phyloP scores from a whole-genome alignment of 2,797 vertebrate genomes.

The Labroides dimidiatus region DNA sequence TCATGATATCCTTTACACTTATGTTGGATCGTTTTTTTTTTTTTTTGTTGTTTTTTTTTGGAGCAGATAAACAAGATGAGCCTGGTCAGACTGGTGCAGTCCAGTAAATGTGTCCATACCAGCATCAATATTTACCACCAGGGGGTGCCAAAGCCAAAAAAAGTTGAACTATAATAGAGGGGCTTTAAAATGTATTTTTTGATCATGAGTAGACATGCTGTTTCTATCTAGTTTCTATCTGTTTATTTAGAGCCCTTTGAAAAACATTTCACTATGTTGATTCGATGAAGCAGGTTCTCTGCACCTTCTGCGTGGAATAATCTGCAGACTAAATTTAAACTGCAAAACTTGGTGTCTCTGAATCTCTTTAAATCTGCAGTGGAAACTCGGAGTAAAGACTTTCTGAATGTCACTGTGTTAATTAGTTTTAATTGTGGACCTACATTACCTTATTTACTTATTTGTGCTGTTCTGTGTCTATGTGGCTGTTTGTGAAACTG shows the following conservation, averaged over 20 bases:
- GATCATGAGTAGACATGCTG: background rate
- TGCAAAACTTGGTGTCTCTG: too few species aligned
- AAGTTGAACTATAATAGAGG: background rate
- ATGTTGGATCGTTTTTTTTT: too few species aligned
- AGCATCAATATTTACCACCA: background rate
- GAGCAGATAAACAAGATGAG: background rate
- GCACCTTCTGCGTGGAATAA: too few species aligned
- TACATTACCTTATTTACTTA: too few species aligned
- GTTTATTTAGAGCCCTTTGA: background rate
- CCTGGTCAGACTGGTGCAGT: background rate
- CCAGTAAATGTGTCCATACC: background rate
- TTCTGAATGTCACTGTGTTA: too few species aligned
- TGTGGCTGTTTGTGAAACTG: too few species aligned
- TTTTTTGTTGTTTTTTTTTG: too few species aligned
- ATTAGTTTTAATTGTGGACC: too few species aligned
- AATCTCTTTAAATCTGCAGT: too few species aligned
- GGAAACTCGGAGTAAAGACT: too few species aligned
- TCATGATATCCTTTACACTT: background rate
- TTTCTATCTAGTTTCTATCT: background rate
- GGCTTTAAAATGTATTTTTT: constrained; percentile 2
- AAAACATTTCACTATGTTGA: background rate
- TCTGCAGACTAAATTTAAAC: too few species aligned
- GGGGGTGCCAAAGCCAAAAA: constrained; percentile 1
- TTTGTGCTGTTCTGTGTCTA: too few species aligned
- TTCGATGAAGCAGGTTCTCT: background rate